Evolutionary conservation across 1,140 invertebrate species (phyloP), one percentile per base, ranked within the genome.

Genomic region (Steinernema khuongi): DNA sequence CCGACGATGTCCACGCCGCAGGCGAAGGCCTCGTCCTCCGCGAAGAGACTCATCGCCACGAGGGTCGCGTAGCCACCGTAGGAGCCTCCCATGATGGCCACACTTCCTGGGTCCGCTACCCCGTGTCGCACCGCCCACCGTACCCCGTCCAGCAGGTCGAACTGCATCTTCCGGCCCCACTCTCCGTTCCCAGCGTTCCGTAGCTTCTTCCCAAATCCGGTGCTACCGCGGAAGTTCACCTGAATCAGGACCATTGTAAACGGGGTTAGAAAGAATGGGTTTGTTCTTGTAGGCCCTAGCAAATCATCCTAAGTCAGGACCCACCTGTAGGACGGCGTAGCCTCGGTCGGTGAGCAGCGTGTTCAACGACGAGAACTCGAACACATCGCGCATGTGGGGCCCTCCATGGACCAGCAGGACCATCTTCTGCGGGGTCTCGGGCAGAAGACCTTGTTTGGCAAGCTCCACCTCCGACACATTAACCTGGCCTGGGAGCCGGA

Each of bases 1-100:
- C 83, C 83, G 28, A 84, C 83, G 69, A 84, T 85, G 69, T 84
- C 83, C 31, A 84, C 81, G 28, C 83, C 83, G 43, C 83, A 84
- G 1, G 83, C 81, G 71, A 85, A 84, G n/a, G 79, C 75, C 31
- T 84, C 84, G n/a, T 79, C 75, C 31, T 84, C 84, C 0, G 83
- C 84, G 2, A 84, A 85, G 67, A 85, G 85, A 19, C 82, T 84
- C 68, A 84, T 74, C 30, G 83, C 83, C n/a, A 85, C 83, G 26
- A 84, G 80, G 1, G 84, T 84, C 4, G 84, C 83, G 73, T 84
- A 84, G 1, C 82, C 82, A 11, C 81, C 81, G 72, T 83, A 83
- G 66, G 77, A 80, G 28, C 81, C 81, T n/a, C 79, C 82, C 81
- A 84, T 82, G 18, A 84, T 83, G 18, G 82, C 82, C 17, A 85